Evolutionary conservation across 2,888 invertebrate genomes (phyloP).

Genomic region (Polydesmus complanatus): DNA sequence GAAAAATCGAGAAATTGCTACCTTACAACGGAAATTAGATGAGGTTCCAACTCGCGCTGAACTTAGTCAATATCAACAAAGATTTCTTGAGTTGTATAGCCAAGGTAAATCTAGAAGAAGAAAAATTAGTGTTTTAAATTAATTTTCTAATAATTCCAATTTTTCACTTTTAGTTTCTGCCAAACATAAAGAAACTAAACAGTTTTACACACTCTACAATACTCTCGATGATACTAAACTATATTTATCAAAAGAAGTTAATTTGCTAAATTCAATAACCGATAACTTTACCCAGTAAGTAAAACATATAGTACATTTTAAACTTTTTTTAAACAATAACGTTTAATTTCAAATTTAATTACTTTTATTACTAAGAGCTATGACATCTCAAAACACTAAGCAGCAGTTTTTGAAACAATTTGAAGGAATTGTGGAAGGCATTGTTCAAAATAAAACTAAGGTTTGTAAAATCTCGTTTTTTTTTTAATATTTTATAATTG

Average conservation of each 20-base stretch:
- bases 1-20: conserved; percentile 61
- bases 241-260: conserved; percentile 82
- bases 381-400: conserved; percentile 60
- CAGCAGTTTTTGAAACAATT: conserved; percentile 85
- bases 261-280: conserved; percentile 71
- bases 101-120: conserved; percentile 38
- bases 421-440: conserved; percentile 73
- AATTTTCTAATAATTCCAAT: too few species aligned
- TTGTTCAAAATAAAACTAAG: conserved; percentile 71
- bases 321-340: not conserved
- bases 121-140: not conserved
- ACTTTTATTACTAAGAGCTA: conserved; percentile 47
- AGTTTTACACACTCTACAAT: conserved; percentile 91
- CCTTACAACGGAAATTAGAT: conserved; percentile 72
- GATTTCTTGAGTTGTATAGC: conserved; percentile 91
- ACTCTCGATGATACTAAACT: conserved; percentile 85
- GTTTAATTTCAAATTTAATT: not conserved
- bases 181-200: conserved; percentile 92
- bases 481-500: conserved; percentile 2
- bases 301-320: conserved; percentile 18
- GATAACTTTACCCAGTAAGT: conserved; percentile 74
- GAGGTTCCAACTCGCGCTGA: conserved; percentile 87
- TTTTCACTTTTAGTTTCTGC: conserved; percentile 66
- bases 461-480: conserved; percentile 34
- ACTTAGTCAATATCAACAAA: conserved; percentile 81